Evolutionary conservation across 2,888 invertebrate genomes (phyloP), one percentile per base, ranked within the genome.

Genomic region (Pandemis heparana): DNA sequence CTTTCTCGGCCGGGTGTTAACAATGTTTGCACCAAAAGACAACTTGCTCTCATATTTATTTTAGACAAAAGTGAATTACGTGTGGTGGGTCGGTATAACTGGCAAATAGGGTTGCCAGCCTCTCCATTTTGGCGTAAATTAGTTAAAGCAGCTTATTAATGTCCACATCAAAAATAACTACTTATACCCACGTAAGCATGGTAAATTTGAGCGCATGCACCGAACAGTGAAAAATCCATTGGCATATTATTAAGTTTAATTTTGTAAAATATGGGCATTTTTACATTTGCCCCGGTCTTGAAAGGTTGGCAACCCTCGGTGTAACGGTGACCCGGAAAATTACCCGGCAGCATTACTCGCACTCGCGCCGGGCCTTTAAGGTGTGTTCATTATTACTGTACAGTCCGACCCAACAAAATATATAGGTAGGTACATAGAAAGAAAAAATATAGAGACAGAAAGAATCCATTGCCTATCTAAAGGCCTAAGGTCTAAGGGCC

Each of bases 241-340:
- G 12, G 43, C 10, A 43, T 12, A 43, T 4, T 48, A n/a, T 12
- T 48, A 14, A n/a, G 4, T 48, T 14, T 48, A 48, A n/a, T 48
- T 14, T 18, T 8, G 18, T 16, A 3, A 18, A 9, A 53, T 18
- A 8, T 16, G 6, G 18, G 53, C 14, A 18, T 9, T 18, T 18
- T 53, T 18, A 71, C 39, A 48, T 41, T 32, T 59, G 43, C 67
- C 74, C 64, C 72, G 77, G 16, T 7, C 7, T 23, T 12, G 56
- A n/a, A 56, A 23, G 23, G 18, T 7, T 38, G 60, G 88, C 83
- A 81, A 81, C 86, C 85, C 85, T 83, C 82, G 75, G 82, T 78
- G 83, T 83, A 84, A 88, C 86, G 83, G 81, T 86, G 87, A 87
- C 87, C 87, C 86, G 87, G 89, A 87, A 88, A 91, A 91, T 91